Percentiles rank a stretch among this genome's conserved stretches.
Evolutionary conservation across 1,140 invertebrate genomes (phyloP).

Genomic region (Solenopsis invicta): DNA sequence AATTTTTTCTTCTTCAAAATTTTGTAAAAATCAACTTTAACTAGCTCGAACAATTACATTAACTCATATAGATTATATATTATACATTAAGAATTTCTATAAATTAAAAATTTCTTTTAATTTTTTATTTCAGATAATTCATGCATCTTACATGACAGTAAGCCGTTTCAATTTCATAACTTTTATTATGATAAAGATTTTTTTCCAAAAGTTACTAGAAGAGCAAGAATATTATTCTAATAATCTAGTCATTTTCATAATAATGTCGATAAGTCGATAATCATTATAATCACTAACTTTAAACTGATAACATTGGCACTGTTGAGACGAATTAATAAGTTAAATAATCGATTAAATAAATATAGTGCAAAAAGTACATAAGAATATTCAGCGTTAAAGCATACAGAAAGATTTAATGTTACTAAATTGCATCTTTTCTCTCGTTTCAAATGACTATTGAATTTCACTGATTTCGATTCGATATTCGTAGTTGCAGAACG

Average conservation of each 20-base stretch:
- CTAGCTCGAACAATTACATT: too few relatives aligned
- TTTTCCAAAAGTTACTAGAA: too few relatives aligned
- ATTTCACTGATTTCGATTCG: constrained; percentile 16
- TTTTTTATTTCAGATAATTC: too few relatives aligned
- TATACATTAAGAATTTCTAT: too few relatives aligned
- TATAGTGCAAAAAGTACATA: not conserved
- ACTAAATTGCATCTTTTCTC: not conserved
- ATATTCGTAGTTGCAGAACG: not conserved
- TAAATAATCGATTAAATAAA: not conserved
- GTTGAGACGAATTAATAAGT: not conserved
- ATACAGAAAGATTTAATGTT: not conserved
- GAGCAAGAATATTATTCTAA: too few relatives aligned
- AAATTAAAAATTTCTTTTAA: too few relatives aligned
- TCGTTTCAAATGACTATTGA: not conserved
- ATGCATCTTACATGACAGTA: too few relatives aligned
- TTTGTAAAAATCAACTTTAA: too few relatives aligned
- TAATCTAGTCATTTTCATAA: not conserved
- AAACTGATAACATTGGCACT: not conserved
- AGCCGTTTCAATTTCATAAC: too few relatives aligned
- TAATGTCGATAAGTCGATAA: constrained; percentile 5
- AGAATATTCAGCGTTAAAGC: not conserved
- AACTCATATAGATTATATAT: too few relatives aligned
- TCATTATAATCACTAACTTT: not conserved
- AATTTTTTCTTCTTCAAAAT: too few relatives aligned
- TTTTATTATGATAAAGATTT: too few relatives aligned